Evolutionary conservation across 2,888 invertebrate species (phyloP).

Genomic region (Formica aserva): DNA sequence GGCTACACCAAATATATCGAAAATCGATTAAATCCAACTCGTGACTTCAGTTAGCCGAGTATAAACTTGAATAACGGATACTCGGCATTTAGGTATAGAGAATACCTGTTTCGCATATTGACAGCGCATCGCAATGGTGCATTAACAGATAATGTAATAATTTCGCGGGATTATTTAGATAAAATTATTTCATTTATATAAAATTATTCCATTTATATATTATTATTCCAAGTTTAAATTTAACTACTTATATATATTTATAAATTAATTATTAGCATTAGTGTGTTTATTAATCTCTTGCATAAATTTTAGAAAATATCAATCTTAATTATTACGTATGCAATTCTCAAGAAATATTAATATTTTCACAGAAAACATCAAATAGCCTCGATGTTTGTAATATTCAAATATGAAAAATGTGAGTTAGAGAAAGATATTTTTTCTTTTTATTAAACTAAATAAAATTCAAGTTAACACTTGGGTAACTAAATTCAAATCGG

Average conservation of each 20-base stretch:
- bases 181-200: not conserved
- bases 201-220: not conserved
- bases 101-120: conserved; percentile 2
- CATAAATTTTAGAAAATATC: not conserved
- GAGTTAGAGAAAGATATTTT: not conserved
- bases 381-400: not conserved
- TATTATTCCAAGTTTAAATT: not conserved
- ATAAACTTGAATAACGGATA: conserved; percentile 49
- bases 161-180: not conserved
- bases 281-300: not conserved
- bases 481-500: conserved; percentile 1
- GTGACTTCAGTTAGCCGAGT: conserved; percentile 28
- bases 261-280: not conserved
- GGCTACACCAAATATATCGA: conserved; percentile 34
- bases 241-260: not conserved
- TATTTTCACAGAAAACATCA: not conserved
- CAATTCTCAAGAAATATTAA: not conserved
- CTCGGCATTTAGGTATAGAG: conserved; percentile 11
- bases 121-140: not conserved
- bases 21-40: conserved; percentile 45
- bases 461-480: conserved; percentile 29
- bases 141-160: not conserved
- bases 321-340: not conserved
- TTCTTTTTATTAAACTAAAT: not conserved
- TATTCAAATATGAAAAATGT: not conserved